Evolutionary conservation across 1,140 invertebrate species (phyloP), one percentile per base, ranked within the genome.

Genomic region (Atta cephalotes): DNA sequence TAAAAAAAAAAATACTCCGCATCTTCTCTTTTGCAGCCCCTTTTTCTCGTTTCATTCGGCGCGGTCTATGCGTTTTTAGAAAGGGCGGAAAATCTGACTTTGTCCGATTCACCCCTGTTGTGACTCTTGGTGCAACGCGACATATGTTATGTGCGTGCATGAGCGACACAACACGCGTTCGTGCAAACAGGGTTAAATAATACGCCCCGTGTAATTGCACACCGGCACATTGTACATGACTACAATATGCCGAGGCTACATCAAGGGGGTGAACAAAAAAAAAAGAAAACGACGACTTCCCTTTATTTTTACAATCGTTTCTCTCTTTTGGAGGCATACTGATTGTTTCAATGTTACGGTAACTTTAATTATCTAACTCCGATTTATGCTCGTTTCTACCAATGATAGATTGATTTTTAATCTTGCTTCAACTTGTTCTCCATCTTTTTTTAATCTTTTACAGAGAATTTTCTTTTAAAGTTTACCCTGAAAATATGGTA

Each of bases 141-240:
- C 91, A 91, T 91, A 91, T 91, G 91, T 91, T 91, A 82, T 76
- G 21, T 87, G 88, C 88, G 85, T 89, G 89, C 72, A 79, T 76
- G 49, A 85, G 74, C 53, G 63, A 84, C 63, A 25, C 58, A 65
- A 51, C 66, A 76, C 81, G 66, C 58, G 79, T 86, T 89, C 85
- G 56, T 87, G 81, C 88, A 91, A 92, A 88, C 87, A 89, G 91
- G 89, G 91, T 92, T 92, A 93, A 93, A 92, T 91, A 93, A 93
- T 92, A 88, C 89, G 88, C 86, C 85, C 87, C 56, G 53, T 87
- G 85, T 92, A 93, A 93, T 92, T 93, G 87, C 84, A 91, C 84
- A 85, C 78, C 35, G 39, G 63, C 71, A 18, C 76, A 87, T 80
- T 66, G 71, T 78, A 7, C n/a, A 18, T 39, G 7, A 10, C 14